Evolutionary conservation across 2,888 invertebrate species (phyloP), one percentile per base, ranked within the genome.

Genomic region (Abrostola tripartita): DNA sequence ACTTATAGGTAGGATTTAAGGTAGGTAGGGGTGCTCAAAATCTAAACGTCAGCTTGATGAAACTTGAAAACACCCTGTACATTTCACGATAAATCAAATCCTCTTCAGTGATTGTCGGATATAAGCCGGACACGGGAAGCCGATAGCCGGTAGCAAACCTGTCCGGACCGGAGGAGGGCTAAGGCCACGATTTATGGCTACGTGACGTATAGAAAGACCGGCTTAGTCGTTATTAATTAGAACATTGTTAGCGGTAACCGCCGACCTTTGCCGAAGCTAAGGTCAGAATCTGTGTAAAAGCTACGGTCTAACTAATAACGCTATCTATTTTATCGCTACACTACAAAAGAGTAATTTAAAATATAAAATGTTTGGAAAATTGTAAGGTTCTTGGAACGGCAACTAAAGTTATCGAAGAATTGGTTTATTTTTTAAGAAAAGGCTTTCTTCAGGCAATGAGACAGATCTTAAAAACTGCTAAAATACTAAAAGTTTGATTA

Each of bases 171-270:
- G 9, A 47, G 14, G 12, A 12, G 24, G 10, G 44, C 44, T 47
- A 8, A 47, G 44, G 24, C 8, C 24, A 47, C 8, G 24, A 47
- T 47, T 47, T 49, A 24, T 42, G 52, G 38, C 12, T 51, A 51
- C 40, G 36, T 7, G 38, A 44, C 52, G 40, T n/a, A 47, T 24
- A 47, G 44, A 47, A 47, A 47, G 44, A 47, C 44, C 44, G 44
- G 44, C 44, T 47, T 40, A 53, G 40, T 52, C 52, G 44, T 47
- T 47, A 47, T 47, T 47, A 47, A 47, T 47, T 47, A 47, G 44
- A 24, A 47, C 44, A 47, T 47, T 47, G 44, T 47, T 47, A 47
- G 44, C 24, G 9, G 14, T 47, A 14, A 47, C 44, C 44, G 44
- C 44, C 14, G 44, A 24, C 12, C 24, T 47, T 24, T 24, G 10